Evolutionary conservation across 1,140 invertebrate genomes (phyloP), one percentile per base, ranked within the genome.

Genomic region (Drosophila kanapiae): DNA sequence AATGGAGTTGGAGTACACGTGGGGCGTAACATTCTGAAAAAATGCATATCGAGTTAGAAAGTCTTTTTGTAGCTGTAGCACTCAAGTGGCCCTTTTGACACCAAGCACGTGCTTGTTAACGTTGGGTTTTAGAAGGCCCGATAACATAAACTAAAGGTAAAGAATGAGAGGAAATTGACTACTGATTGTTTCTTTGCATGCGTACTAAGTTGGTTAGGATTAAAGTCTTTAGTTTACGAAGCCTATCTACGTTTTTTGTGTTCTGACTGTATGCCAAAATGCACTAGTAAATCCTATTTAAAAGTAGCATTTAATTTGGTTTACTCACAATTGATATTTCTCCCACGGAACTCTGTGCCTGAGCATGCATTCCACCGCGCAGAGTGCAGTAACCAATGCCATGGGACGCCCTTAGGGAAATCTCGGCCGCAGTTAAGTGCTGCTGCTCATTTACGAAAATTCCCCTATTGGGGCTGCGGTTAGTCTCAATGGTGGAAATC

Each of bases 401-500:
- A 95, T 82, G 93, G 84, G 78, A 93, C 82, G 68, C 87, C 74
- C 83, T 86, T 84, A 86, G 76, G 83, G 80, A 86, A 86, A 83
- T 77, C 80, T 88, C 83, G 78, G 91, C 54, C 23, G 82, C 72
- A 35, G 79, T 74, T 4, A 91, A 43, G 31, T 82, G 80, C 29
- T 80, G 93, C 63, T 86, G 93, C 54, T 87, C 94, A 93, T 92
- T 95, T 7, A 80, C 94, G 51, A 95, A 82, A 14, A 95, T 90
- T 86, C 93, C 94, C 76, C 95, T 93, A 48, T 94, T 95, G 11
- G 95, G 95, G 31, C 95, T 96, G 49, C 93, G 93, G 23, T 72
- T 91, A n/a, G 96, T 96, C 82, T 96, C 96, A 87, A 96, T 96
- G 61, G 96, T 96, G 61, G 96, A 96, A 79, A 96, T 95, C 82